Conservation (phyloP, 2,113 vertebrate genomes). For the Xiphophorus maculatus region DNA sequence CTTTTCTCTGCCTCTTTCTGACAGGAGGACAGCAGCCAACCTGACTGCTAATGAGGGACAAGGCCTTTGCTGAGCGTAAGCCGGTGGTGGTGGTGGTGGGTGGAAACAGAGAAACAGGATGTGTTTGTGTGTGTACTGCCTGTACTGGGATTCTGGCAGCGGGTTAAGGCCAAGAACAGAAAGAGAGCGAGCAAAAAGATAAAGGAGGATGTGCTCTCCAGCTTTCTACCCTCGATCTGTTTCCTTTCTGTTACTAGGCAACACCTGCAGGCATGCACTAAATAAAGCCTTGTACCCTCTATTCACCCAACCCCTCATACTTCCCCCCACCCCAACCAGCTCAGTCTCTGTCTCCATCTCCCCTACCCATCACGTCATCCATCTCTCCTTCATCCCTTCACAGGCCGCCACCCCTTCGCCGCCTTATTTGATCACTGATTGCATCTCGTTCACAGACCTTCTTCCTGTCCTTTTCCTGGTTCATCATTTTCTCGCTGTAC, state of each 20-base stretch:
- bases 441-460: conserved; percentile 12
- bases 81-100: background rate
- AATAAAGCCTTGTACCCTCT: conserved; percentile 79
- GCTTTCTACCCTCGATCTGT: conserved; percentile 70
- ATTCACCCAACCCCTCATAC: conserved; percentile 13
- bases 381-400: conserved; percentile 46
- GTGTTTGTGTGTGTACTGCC: conserved; percentile 35
- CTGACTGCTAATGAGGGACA: conserved; percentile 74
- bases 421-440: conserved; percentile 22
- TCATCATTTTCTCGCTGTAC: conserved; percentile 1
- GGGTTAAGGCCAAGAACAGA: conserved; percentile 43
- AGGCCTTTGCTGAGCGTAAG: conserved; percentile 22
- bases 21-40: conserved; percentile 57
- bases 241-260: conserved; percentile 84
- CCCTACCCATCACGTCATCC: conserved; percentile 53
- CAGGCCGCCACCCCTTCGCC: conserved; percentile 28
- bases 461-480: conserved; percentile 9
- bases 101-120: background rate
- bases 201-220: conserved; percentile 62
- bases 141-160: conserved; percentile 41
- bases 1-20: conserved; percentile 52
- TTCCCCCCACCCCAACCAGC: background rate
- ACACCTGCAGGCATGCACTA: conserved; percentile 86
- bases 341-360: conserved; percentile 38
- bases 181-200: conserved; percentile 51